Conservation (phyloP, 2,113 vertebrate species). For the Arizona elegans region DNA sequence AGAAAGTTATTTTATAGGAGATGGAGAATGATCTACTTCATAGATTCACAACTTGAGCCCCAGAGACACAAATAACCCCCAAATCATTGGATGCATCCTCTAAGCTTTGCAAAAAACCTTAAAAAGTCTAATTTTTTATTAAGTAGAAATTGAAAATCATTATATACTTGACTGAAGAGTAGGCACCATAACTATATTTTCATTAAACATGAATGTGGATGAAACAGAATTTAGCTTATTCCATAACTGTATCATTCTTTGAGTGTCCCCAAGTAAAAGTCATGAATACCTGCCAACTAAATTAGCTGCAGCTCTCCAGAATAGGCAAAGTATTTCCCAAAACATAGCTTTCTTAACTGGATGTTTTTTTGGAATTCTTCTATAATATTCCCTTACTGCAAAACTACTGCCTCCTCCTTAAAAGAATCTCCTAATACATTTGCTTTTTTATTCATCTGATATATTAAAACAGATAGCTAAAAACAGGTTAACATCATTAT, state of each 20-base stretch:
- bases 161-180: background rate
- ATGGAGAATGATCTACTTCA: background rate
- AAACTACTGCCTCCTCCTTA: background rate
- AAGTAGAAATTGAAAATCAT: background rate
- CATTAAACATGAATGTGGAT: background rate
- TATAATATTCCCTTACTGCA: background rate
- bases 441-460: background rate
- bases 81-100: background rate
- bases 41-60: background rate
- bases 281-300: background rate
- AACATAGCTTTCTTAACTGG: background rate
- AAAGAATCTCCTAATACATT: background rate
- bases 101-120: background rate
- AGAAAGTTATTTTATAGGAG: background rate
- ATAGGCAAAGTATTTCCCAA: background rate
- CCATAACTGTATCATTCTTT: background rate
- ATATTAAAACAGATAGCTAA: background rate
- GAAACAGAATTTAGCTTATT: background rate
- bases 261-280: background rate
- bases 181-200: background rate
- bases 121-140: background rate
- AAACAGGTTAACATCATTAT: background rate
- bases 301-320: background rate
- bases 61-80: background rate
- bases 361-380: background rate